Percentiles rank a stretch among this genome's conserved stretches.
These are phyloP conservation scores for Miichthys miiuy DNA, from an alignment of 2,797 vertebrate species.

Conservation along the genomic window DNA sequence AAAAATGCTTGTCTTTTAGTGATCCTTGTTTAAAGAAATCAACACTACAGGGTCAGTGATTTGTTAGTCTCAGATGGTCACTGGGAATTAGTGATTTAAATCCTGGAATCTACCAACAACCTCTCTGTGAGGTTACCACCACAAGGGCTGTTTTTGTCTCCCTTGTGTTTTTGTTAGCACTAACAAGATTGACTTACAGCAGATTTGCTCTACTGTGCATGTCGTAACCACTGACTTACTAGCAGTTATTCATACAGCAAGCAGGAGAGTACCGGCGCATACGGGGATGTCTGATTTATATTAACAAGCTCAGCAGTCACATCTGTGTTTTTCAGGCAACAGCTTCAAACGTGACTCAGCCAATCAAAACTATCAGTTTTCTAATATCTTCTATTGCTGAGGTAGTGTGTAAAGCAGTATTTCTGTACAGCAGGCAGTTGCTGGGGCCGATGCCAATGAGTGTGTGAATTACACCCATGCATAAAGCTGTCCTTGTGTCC, in stretches of 20 bases:
- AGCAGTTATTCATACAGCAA: constrained; percentile 67
- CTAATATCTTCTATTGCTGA: constrained; percentile 71
- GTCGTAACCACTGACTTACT: constrained; percentile 65
- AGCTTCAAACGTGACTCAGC: constrained; percentile 72
- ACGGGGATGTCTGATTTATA: constrained; percentile 67
- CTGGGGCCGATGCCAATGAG: constrained; percentile 76
- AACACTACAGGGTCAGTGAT: constrained; percentile 47
- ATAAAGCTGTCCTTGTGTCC: constrained; percentile 82
- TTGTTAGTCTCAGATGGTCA: constrained; percentile 66
- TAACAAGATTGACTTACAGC: constrained; percentile 79
- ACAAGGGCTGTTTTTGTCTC: constrained; percentile 71
- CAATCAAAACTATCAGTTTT: constrained; percentile 77
- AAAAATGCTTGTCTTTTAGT: constrained; percentile 16
- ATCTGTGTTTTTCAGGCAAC: constrained; percentile 75
- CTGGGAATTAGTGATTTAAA: constrained; percentile 60
- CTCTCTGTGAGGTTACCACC: constrained; percentile 71
- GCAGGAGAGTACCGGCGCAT: constrained; percentile 46
- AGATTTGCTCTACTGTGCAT: constrained; percentile 73
- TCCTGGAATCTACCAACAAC: constrained; percentile 63
- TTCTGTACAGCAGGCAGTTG: constrained; percentile 77
- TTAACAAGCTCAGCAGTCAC: constrained; percentile 69
- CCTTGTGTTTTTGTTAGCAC: constrained; percentile 71
- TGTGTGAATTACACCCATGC: constrained; percentile 82
- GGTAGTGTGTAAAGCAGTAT: constrained; percentile 74
- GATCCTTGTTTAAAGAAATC: constrained; percentile 41